phyloP scores from a whole-genome alignment of 2,888 invertebrate genomes.

The Phaedon cochleariae region DNA sequence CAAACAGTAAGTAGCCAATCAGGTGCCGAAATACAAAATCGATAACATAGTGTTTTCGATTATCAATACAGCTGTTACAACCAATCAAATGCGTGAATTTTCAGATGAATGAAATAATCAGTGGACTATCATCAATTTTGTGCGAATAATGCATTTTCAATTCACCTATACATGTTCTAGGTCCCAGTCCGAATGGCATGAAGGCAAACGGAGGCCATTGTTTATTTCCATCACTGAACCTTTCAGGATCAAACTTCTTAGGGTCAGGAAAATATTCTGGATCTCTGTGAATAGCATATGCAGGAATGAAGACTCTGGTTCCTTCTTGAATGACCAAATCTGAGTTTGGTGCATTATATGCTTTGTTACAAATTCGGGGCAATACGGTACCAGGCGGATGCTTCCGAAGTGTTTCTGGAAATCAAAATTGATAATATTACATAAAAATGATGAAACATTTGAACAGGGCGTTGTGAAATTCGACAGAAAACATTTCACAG shows the following conservation, averaged over 20 bases:
- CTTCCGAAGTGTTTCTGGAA: conserved; percentile 47
- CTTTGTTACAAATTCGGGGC: conserved; percentile 42
- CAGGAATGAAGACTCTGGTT: conserved; percentile 37
- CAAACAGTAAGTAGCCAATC: no score
- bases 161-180: conserved; percentile 67
- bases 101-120: no score
- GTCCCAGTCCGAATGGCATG: conserved; percentile 67
- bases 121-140: no score
- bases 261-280: conserved; percentile 64
- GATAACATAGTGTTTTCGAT: no score
- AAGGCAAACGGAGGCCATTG: conserved; percentile 59
- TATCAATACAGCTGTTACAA: no score
- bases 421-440: no score
- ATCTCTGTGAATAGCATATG: conserved; percentile 45
- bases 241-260: conserved; percentile 68
- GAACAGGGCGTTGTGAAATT: no score
- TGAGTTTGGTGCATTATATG: conserved; percentile 44
- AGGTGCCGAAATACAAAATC: no score
- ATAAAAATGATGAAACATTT: no score
- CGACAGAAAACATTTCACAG: not conserved
- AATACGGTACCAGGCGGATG: conserved; percentile 41
- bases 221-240: conserved; percentile 66
- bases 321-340: conserved; percentile 41
- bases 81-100: no score
- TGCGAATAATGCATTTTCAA: not conserved